Evolutionary conservation across 2,797 vertebrate species (phyloP).

Genomic region (Florisuga fusca): DNA sequence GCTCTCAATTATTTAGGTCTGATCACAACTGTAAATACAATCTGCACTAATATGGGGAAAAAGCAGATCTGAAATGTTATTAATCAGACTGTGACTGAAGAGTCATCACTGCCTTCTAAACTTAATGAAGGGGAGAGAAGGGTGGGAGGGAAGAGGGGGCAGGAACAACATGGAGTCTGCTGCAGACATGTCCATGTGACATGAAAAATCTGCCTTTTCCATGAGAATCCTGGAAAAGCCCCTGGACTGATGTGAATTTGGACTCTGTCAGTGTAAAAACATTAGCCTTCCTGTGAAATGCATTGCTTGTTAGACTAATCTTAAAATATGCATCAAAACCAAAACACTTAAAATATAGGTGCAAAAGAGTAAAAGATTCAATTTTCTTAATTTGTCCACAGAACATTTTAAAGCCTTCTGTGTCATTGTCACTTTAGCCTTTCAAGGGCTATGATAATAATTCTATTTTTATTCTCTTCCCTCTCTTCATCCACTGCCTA

Average conservation of each 20-base stretch:
- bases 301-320: not conserved
- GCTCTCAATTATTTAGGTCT: not conserved
- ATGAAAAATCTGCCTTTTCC: not conserved
- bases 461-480: slow-evolving; percentile 36
- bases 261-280: not conserved
- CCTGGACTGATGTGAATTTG: not conserved
- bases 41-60: not conserved
- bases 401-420: not conserved
- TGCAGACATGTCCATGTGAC: not conserved
- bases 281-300: not conserved
- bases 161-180: not conserved
- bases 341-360: not conserved
- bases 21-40: not conserved
- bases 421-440: not conserved
- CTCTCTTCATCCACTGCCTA: not conserved
- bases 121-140: not conserved
- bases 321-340: not conserved
- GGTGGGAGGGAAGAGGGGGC: not conserved
- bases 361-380: not conserved
- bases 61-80: not conserved
- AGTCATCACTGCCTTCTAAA: not conserved
- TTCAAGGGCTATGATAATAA: slow-evolving; percentile 4
- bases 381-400: not conserved
- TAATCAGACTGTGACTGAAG: not conserved
- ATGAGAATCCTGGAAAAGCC: not conserved